Evolutionary conservation across 2,113 vertebrate species (phyloP).

Genomic region (Lophura nycthemera): DNA sequence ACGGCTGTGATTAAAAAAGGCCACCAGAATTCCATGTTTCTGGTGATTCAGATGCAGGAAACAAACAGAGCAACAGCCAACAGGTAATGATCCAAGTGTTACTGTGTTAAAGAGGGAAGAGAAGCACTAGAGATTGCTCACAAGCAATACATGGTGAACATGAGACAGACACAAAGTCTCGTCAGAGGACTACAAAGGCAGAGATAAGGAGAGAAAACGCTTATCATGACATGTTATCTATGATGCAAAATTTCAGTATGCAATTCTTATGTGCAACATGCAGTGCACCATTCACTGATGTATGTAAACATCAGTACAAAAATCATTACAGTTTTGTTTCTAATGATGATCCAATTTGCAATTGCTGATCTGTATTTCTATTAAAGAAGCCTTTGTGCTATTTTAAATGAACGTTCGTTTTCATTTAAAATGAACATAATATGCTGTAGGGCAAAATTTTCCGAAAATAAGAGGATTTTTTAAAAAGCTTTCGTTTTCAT

Average conservation of each 20-base stretch:
- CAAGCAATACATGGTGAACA: accelerated
- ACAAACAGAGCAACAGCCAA: not conserved
- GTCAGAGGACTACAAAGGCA: not conserved
- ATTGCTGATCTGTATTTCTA: not conserved
- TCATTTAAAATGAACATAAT: constrained; percentile 44
- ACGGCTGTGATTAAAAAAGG: not conserved
- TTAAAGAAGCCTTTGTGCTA: not conserved
- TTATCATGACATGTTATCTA: not conserved
- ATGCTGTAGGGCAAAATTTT: not conserved
- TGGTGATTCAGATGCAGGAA: not conserved
- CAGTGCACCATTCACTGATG: not conserved
- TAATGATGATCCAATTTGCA: not conserved
- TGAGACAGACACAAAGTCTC: not conserved
- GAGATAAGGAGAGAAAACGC: not conserved
- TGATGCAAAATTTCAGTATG: not conserved
- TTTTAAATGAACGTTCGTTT: constrained; percentile 14
- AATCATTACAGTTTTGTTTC: not conserved
- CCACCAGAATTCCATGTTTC: not conserved
- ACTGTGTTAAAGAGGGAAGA: accelerated
- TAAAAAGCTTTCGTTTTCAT: constrained; percentile 15
- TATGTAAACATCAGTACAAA: not conserved
- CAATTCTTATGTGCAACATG: not conserved
- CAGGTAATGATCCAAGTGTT: accelerated
- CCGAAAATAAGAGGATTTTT: constrained; percentile 8
- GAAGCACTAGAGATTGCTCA: not conserved